Percentiles rank a stretch among this genome's conserved stretches.
phyloP scores from a whole-genome alignment of 2,797 vertebrate species.

The Holocentrus rufus region DNA sequence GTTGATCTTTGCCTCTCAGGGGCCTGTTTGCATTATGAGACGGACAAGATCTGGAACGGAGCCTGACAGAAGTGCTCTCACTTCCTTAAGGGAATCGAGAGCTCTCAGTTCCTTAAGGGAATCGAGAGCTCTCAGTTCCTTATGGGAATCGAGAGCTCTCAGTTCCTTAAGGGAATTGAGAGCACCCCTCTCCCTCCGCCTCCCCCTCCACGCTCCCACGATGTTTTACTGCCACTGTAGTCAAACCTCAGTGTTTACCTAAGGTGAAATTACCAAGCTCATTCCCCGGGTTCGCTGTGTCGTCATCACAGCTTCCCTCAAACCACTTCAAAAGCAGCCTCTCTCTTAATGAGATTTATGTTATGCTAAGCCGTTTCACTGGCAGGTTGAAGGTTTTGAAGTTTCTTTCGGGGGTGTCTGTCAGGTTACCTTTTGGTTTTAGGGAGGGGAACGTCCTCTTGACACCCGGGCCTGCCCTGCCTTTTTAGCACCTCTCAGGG shows the following conservation, averaged over 20 bases:
- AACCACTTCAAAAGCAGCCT: conserved; percentile 40
- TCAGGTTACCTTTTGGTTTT: conserved; percentile 42
- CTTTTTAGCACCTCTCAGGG: conserved; percentile 66
- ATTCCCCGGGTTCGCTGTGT: conserved; percentile 18
- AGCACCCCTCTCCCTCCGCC: too few species aligned
- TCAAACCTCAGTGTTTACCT: conserved; percentile 55
- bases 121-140: too few species aligned
- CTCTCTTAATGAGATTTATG: conserved; percentile 41
- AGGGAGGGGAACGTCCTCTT: conserved; percentile 48
- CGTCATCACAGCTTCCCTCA: conserved; percentile 48
- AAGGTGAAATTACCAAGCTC: conserved; percentile 44
- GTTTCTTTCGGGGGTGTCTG: not conserved
- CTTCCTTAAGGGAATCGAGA: conserved; percentile 33
- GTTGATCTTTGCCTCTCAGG: conserved; percentile 54
- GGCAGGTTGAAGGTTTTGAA: conserved; percentile 1
- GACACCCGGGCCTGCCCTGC: conserved; percentile 36
- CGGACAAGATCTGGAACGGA: conserved; percentile 14
- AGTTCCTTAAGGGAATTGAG: too few species aligned
- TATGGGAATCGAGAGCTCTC: too few species aligned
- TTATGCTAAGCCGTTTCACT: conserved; percentile 44
- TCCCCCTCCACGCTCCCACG: not conserved
- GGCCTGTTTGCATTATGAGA: conserved; percentile 53
- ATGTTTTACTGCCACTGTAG: conserved; percentile 36
- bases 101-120: too few species aligned
- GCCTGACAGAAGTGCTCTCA: conserved; percentile 38